These are phyloP conservation scores for Epinotia nisella DNA, from an alignment of 2,888 invertebrate species.

Conservation along the genomic window DNA sequence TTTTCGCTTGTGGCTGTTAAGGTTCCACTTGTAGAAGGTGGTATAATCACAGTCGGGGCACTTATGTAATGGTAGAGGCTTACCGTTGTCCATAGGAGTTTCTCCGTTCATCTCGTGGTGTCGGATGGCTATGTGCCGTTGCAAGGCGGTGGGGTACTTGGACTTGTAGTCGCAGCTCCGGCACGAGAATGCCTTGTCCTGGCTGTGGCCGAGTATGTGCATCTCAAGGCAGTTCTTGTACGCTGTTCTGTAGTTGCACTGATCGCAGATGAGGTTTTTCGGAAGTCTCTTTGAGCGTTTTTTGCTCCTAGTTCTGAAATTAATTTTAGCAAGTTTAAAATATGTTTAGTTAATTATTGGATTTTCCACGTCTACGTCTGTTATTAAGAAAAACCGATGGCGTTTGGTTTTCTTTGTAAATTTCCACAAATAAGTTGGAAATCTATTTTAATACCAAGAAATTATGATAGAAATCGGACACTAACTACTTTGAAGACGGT, in stretches of 20 bases:
- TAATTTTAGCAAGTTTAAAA: neutral
- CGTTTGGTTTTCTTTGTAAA: too few relatives aligned
- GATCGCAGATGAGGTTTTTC: conserved; percentile 55
- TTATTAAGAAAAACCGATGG: too few relatives aligned
- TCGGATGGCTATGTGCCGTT: conserved; percentile 60
- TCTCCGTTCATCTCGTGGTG: conserved; percentile 53
- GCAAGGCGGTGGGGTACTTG: conserved; percentile 60
- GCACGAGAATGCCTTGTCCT: conserved; percentile 58
- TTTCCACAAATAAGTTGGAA: too few relatives aligned
- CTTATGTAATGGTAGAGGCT: conserved; percentile 45
- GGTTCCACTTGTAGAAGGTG: conserved; percentile 52
- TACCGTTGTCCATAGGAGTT: conserved; percentile 36
- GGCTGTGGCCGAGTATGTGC: conserved; percentile 59
- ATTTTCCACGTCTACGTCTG: too few relatives aligned
- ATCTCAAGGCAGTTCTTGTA: conserved; percentile 63
- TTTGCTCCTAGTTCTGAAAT: conserved; percentile 25
- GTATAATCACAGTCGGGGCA: conserved; percentile 57
- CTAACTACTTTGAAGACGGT: too few relatives aligned
- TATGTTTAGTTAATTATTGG: too few relatives aligned
- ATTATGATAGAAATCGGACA: too few relatives aligned
- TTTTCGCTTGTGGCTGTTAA: conserved; percentile 59
- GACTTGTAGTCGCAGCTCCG: conserved; percentile 61
- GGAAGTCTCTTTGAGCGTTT: conserved; percentile 17
- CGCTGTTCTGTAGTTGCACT: conserved; percentile 62
- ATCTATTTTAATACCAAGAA: too few relatives aligned